Percentiles rank a stretch among this genome's conserved stretches.
Evolutionary conservation across 2,888 invertebrate genomes (phyloP).

Genomic region (Cheiracanthium punctorium): DNA sequence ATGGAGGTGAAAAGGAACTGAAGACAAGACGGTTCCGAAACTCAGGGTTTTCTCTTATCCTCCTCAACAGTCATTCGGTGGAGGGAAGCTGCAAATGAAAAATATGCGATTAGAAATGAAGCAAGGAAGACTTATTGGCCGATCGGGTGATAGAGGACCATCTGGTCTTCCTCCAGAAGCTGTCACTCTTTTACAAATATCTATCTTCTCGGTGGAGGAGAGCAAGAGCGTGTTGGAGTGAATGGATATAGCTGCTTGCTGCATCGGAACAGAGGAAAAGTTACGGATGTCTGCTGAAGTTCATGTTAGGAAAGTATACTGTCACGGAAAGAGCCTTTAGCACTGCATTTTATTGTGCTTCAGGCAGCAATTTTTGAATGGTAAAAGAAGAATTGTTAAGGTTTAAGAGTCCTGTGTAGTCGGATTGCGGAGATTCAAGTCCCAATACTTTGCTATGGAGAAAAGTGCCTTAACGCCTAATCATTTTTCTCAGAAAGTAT

Average conservation of each 20-base stretch:
- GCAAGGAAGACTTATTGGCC: constrained; percentile 1
- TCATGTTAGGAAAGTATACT: too few relatives aligned
- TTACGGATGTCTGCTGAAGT: background rate
- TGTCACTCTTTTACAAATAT: background rate
- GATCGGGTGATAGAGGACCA: background rate
- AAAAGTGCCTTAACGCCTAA: too few relatives aligned
- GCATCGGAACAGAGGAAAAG: background rate
- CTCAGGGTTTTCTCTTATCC: background rate
- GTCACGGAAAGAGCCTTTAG: too few relatives aligned
- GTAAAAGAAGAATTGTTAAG: too few relatives aligned
- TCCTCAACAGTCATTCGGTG: background rate
- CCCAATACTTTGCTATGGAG: too few relatives aligned
- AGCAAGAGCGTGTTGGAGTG: background rate
- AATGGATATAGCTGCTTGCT: background rate
- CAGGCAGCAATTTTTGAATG: too few relatives aligned
- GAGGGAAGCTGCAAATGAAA: background rate
- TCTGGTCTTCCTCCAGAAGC: background rate
- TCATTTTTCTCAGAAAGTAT: too few relatives aligned
- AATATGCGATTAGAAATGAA: background rate
- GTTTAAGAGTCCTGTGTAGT: too few relatives aligned
- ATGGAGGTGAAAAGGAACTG: background rate
- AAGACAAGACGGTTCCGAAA: background rate
- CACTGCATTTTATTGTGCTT: too few relatives aligned
- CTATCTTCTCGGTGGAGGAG: background rate
- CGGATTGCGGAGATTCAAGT: too few relatives aligned